Conservation (phyloP, 2,113 vertebrate species). For the Panthera leo region DNA sequence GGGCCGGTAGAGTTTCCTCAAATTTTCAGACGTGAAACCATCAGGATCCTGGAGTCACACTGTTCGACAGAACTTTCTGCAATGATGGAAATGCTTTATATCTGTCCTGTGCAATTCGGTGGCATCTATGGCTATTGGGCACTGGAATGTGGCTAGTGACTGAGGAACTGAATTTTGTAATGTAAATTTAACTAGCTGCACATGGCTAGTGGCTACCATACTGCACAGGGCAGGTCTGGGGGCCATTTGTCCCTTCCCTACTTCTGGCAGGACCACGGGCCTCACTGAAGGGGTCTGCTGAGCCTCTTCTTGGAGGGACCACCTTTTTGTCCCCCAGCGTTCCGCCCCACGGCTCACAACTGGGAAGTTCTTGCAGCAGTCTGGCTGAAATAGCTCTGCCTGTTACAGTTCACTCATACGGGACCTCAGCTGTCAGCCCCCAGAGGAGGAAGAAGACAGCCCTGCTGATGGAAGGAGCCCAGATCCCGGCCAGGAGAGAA, state of each 20-base stretch:
- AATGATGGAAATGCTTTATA: background rate
- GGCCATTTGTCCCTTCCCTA: background rate
- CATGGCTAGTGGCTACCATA: background rate
- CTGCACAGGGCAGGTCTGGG: background rate
- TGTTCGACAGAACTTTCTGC: background rate
- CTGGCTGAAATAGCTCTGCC: background rate
- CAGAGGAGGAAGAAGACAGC: background rate
- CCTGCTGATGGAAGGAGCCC: background rate
- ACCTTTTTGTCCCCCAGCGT: rapidly evolving
- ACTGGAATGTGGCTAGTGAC: background rate
- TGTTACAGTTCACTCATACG: rapidly evolving
- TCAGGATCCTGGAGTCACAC: background rate
- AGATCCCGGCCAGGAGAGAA: background rate
- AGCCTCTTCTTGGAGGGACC: background rate
- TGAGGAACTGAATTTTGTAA: background rate
- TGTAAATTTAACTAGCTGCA: background rate
- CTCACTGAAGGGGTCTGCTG: background rate
- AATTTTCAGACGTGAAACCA: rapidly evolving
- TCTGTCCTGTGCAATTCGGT: background rate
- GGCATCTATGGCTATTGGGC: background rate
- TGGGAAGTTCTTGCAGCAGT: too few species aligned
- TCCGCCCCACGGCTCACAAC: background rate
- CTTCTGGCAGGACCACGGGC: rapidly evolving
- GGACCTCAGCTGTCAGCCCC: background rate
- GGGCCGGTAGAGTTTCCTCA: background rate